Conservation (phyloP, 2,888 invertebrate genomes). For the Crepidodera aurea region DNA sequence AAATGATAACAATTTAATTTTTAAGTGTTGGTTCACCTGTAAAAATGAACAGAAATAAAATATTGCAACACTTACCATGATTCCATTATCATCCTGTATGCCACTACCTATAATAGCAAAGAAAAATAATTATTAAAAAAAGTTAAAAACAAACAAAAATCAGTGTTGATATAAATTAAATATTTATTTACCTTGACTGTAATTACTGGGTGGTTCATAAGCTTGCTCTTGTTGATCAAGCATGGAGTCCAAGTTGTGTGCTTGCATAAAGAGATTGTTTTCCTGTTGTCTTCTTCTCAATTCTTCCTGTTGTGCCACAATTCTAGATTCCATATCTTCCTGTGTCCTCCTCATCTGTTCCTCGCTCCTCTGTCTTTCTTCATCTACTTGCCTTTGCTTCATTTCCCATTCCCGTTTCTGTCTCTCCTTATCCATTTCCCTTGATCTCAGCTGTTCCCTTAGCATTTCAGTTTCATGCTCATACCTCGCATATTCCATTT, state of each 20-base stretch:
- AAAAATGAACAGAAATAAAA: neutral
- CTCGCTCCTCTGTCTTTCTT: conserved; percentile 71
- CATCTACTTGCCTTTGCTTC: conserved; percentile 77
- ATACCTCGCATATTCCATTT: conserved; percentile 90
- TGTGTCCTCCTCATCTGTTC: conserved; percentile 73
- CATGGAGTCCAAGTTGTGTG: conserved; percentile 64
- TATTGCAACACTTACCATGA: conserved; percentile 14
- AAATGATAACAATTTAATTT: no score
- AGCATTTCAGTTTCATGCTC: conserved; percentile 97
- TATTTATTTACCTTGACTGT: conserved; percentile 19
- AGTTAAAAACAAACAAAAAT: neutral
- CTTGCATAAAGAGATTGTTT: conserved; percentile 88
- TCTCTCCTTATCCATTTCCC: conserved; percentile 87
- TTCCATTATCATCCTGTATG: conserved; percentile 11
- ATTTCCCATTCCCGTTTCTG: conserved; percentile 66
- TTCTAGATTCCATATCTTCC: conserved; percentile 79
- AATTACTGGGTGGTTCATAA: conserved; percentile 44
- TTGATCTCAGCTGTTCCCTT: conserved; percentile 85
- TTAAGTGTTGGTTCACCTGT: neutral
- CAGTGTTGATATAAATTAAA: neutral
- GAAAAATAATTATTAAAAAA: neutral
- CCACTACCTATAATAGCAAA: neutral
- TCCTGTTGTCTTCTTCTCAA: conserved; percentile 86
- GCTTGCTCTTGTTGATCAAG: conserved; percentile 76
- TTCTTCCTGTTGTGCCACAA: conserved; percentile 85